Conservation (phyloP, 2,113 vertebrate species). For the Megalops atlanticus region DNA sequence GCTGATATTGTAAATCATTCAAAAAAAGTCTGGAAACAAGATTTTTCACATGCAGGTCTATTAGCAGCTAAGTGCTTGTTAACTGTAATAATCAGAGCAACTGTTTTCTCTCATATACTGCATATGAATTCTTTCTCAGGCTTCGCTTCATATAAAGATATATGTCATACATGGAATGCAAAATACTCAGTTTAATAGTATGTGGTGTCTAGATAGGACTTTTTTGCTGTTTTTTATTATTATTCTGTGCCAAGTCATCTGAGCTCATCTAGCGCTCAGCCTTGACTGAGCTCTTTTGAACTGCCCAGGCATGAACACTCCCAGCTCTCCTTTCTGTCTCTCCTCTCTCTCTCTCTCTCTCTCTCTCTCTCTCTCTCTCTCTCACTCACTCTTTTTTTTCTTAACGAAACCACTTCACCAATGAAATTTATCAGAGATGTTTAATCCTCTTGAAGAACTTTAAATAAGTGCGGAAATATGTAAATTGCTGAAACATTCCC, state of each 20-base stretch:
- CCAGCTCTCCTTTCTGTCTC: conserved; percentile 1
- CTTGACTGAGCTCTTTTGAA: conserved; percentile 21
- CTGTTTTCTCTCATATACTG: too few relatives aligned
- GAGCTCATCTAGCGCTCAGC: conserved; percentile 5
- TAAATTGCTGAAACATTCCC: neutral
- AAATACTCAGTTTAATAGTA: neutral
- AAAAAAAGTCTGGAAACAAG: too few relatives aligned
- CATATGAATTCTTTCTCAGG: neutral
- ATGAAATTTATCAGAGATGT: conserved; percentile 24
- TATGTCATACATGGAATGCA: neutral
- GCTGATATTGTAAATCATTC: too few relatives aligned
- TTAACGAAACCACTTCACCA: conserved; percentile 5
- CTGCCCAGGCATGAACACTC: conserved; percentile 17
- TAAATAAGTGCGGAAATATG: conserved; percentile 13
- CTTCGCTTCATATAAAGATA: neutral
- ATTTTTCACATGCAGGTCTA: too few relatives aligned
- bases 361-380: neutral
- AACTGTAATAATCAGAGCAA: too few relatives aligned
- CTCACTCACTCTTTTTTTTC: neutral
- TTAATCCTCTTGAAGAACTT: conserved; percentile 24
- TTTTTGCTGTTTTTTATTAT: neutral
- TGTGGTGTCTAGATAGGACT: conserved; percentile 9
- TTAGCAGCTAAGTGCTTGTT: too few relatives aligned
- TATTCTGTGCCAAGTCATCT: conserved; percentile 23
- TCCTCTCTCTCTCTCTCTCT: neutral